Evolutionary conservation across 2,888 invertebrate species (phyloP).

Genomic region (Melanostoma mellinum): DNA sequence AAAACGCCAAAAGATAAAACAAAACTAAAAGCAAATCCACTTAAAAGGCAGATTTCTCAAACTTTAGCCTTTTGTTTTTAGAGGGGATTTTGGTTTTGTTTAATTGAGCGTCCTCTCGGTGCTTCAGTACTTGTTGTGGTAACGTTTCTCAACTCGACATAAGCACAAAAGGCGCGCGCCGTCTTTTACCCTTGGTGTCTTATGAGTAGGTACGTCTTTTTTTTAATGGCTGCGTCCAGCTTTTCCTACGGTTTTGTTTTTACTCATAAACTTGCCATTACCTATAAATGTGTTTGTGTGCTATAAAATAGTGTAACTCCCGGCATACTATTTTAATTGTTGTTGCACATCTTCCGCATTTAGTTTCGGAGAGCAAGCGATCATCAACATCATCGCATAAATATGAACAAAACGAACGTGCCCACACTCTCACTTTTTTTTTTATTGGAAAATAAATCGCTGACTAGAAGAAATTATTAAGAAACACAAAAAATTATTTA

Average conservation of each 20-base stretch:
- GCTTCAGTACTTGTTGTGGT: constrained; percentile 2
- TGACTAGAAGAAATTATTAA: constrained; percentile 21
- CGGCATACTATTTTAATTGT: constrained; percentile 45
- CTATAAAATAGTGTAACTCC: not conserved
- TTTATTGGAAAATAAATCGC: constrained; percentile 36
- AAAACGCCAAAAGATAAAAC: constrained; percentile 1
- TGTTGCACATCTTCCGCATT: constrained; percentile 53
- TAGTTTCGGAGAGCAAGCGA: not conserved
- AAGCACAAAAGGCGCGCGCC: not conserved
- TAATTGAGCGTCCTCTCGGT: constrained; percentile 33
- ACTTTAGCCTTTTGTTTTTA: constrained; percentile 44
- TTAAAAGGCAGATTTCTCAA: constrained; percentile 17
- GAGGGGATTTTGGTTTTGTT: not conserved
- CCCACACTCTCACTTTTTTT: constrained; percentile 20
- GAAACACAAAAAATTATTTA: constrained; percentile 47
- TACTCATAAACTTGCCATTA: constrained; percentile 27
- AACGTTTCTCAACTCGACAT: not conserved
- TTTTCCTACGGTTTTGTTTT: not conserved
- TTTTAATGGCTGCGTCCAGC: too few species aligned
- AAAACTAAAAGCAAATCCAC: constrained; percentile 13
- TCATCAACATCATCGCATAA: not conserved
- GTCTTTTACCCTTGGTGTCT: constrained; percentile 40
- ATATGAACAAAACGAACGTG: constrained; percentile 34
- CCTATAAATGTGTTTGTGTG: constrained; percentile 30
- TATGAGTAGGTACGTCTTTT: too few species aligned